Base-by-base conservation (phyloP, 1,140 invertebrate species). In the Philopotamus ludificatus region DNA sequence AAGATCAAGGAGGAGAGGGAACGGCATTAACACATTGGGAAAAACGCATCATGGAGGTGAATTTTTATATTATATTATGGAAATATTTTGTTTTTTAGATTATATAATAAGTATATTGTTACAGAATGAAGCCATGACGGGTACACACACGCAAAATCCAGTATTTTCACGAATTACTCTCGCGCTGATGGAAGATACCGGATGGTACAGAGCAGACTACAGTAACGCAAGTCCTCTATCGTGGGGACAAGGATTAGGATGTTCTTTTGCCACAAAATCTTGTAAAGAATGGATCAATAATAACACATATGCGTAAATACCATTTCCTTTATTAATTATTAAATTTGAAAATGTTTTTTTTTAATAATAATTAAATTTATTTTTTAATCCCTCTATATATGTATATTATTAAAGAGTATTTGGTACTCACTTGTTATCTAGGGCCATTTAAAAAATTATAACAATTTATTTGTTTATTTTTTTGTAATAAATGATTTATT, bases 121-220 rank as follows among this genome's bases (percentile, higher is more conserved):
- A 54, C 74, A 97, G 92, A 99, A 99, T 81, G 97, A 99, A 84
- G 96, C 95, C 0, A 99, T 99, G 97, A 99, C 97, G 0, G 97
- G 97, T 0, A 99, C 96, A 0, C 97, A 99, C 75, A 99, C 97
- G 0, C 97, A 99, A 79, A 97, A 98, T 81, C 95, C 96, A 0
- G 93, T 98, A 0, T 98, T 99, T 76, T 98, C 95, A 0, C 81
- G 95, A 42, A 90, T 99, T 65, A 99, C 96, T 0, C 82, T 99
- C 39, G 97, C 97, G 0, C 80, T 99, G 41, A 94, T 99, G 93
- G 96, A 99, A 79, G 97, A 99, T 75, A 98, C 95, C 0, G 97
- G 97, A 12, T 95, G 92, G 93, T 95, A 96, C 75, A 82, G 84
- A 16, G 90, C 92, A 12, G 94, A 97, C 77, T 99, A 97, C 76